Conservation (phyloP, 2,797 vertebrate genomes). For the Hoplostethus mediterraneus region DNA sequence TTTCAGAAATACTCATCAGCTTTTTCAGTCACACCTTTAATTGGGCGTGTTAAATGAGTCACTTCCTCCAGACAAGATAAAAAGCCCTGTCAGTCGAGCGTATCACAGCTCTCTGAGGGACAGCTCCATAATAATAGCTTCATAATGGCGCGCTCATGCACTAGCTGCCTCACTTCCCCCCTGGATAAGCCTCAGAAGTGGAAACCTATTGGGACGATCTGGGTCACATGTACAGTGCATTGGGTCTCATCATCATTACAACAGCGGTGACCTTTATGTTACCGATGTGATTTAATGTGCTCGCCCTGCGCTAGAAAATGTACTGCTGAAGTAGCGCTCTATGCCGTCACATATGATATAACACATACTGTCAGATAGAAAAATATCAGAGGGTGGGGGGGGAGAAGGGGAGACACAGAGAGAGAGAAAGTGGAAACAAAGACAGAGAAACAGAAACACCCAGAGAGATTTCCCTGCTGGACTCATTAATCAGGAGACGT, state of each 20-base stretch:
- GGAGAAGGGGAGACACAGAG: background rate
- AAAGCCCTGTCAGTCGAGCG: slow-evolving; percentile 29
- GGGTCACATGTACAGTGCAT: slow-evolving; percentile 37
- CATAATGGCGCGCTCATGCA: slow-evolving; percentile 25
- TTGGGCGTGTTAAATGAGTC: slow-evolving; percentile 42
- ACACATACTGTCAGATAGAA: background rate
- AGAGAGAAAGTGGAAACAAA: background rate
- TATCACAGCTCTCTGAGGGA: slow-evolving; percentile 29
- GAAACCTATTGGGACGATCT: slow-evolving; percentile 9
- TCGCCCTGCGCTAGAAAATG: background rate
- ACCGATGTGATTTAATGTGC: slow-evolving; percentile 18
- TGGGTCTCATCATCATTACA: slow-evolving; percentile 37
- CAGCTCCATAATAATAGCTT: slow-evolving; percentile 50
- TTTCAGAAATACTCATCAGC: slow-evolving; percentile 34
- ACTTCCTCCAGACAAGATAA: slow-evolving; percentile 54
- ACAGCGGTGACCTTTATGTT: slow-evolving; percentile 50
- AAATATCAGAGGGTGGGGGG: background rate
- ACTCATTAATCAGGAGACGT: slow-evolving; percentile 22
- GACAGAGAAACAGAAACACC: background rate
- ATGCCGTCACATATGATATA: slow-evolving; percentile 21
- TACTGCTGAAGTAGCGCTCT: background rate
- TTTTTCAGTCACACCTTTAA: slow-evolving; percentile 47
- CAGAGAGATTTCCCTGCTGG: slow-evolving; percentile 14
- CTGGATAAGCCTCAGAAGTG: slow-evolving; percentile 25
- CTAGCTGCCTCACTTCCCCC: slow-evolving; percentile 4